Base-by-base conservation (phyloP, 2,113 vertebrate genomes). In the Psettodes erumei region DNA sequence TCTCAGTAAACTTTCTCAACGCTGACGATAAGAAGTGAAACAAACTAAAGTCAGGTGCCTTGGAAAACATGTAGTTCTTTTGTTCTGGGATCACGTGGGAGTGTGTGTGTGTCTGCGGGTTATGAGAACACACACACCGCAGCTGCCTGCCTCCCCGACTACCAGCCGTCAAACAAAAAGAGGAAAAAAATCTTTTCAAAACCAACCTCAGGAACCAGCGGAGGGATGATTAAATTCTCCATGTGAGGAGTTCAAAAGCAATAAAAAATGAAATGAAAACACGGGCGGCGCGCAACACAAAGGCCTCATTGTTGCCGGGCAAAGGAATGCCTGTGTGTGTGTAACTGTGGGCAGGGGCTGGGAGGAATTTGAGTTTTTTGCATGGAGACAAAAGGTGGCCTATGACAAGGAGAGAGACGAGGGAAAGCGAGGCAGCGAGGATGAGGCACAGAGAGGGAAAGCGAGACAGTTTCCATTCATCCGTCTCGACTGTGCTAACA, bases 251-350 rank as follows among this genome's bases (percentile, higher is more conserved):
- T 84, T 90, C 79, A 82, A 88, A 85, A 87, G 87, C 83, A 90
- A 91, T 93, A 90, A 93, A 92, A 90, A 86, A 86, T 89, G 80
- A 90, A 91, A 91, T 89, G 85, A 89, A 93, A 92, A 89, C 87
- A 91, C 55, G 51, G 76, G 83, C 62, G 40, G 81, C 11, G 79
- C 54, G 74, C 67, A 63, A 77, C 79, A 94, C 93, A 93, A 93
- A 91, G 85, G 75, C 50, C 77, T 84, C 83, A 91, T 93, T 94
- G 93, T 94, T 90, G 56, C 70, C 1, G 65, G 51, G 64, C 69
- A 71, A 37, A 89, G 91, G 93, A 93, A 92, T 92, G 92, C 70
- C 64, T 87, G 71, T 71, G 88, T 85, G 87, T 86, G 89, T 88
- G 79, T 88, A 55, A 33, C 25, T 81, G 82, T 77, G 76, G 64